Evolutionary conservation across 2,888 invertebrate genomes (phyloP), one percentile per base, ranked within the genome.

Genomic region (Cylloceria caligata): DNA sequence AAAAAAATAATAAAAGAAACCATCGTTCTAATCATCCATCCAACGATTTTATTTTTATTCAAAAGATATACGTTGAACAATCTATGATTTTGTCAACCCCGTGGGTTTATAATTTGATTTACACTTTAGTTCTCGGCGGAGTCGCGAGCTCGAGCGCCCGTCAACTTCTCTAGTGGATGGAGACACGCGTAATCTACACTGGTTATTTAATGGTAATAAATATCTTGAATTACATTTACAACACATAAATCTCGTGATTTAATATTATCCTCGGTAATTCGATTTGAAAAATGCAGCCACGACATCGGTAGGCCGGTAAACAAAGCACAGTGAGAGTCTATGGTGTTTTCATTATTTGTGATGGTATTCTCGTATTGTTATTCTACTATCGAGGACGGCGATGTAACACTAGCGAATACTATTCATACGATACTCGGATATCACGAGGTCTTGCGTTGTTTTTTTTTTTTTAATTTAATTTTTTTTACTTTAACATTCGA

Each of bases 61-160:
- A 71, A 81, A 84, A 82, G 80, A 81, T 85, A 84, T 80, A 80
- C 81, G 78, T 82, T 73, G 82, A 83, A 85, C 83, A 83, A 80
- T 77, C 79, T 81, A 82, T 79, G 60, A 47, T 80, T 74, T 75
- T 45, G 39, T 68, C 79, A 69, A 67, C 68, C 69, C 72, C 74
- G 36, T 67, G 47, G 72, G 13, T 72, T 42, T 71, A 55, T 67
- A 60, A 67, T 74, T 45, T 78, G 47, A 30, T 77, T 77, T 77
- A 71, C 64, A 69, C 27, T 77, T 77, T 30, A 27, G 5, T 34
- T 45, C 64, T 74, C 36, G 62, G 69, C 52, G 64, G 62, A 47
- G 55, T 42, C 9, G 21, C 24, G 19, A 9, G 42, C 45, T 30
- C 36, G 52, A 49, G 47, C 30, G n/a, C 1, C n/a, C n/a, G n/a